Percentiles rank a stretch among this genome's conserved stretches.
Conservation (phyloP, 2,113 vertebrate species). For the Muntiacus muntjak region DNA sequence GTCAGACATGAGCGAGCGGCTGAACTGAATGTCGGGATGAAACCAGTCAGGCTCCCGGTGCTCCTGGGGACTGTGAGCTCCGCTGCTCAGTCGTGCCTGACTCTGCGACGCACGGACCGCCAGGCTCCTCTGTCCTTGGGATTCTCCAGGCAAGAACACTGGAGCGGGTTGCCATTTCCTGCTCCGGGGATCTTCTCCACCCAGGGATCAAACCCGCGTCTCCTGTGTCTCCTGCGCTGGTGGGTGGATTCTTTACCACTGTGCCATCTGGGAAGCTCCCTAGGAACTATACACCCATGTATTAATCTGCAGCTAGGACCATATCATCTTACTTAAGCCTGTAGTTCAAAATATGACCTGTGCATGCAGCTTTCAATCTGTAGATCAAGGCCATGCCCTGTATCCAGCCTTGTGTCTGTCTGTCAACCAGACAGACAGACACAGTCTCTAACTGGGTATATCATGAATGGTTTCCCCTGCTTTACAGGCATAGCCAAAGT, state of each 20-base stretch:
- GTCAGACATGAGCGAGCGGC: fast-evolving
- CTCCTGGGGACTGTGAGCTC: neutral
- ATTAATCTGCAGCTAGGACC: no score
- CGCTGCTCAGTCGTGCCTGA: neutral
- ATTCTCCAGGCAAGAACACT: neutral
- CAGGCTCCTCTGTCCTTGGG: neutral
- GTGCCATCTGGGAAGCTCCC: neutral
- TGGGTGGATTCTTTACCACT: neutral
- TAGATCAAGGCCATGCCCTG: fast-evolving
- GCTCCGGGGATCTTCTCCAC: neutral
- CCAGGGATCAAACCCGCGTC: fast-evolving
- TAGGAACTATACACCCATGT: neutral
- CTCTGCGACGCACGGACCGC: fast-evolving
- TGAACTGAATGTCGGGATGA: neutral
- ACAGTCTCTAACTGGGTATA: fast-evolving
- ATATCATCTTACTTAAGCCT: neutral
- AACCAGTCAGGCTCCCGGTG: fast-evolving
- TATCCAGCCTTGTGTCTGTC: neutral
- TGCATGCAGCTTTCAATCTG: fast-evolving
- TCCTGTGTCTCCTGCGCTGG: neutral
- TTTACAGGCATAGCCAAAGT: neutral
- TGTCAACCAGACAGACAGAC: neutral
- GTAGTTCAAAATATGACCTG: neutral
- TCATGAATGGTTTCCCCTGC: neutral
- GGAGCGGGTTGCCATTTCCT: neutral